Percentiles rank a stretch among this genome's conserved stretches.
These are phyloP conservation scores for Brienomyrus longianalis DNA, from an alignment of 2,113 vertebrate genomes.

Conservation along the genomic window DNA sequence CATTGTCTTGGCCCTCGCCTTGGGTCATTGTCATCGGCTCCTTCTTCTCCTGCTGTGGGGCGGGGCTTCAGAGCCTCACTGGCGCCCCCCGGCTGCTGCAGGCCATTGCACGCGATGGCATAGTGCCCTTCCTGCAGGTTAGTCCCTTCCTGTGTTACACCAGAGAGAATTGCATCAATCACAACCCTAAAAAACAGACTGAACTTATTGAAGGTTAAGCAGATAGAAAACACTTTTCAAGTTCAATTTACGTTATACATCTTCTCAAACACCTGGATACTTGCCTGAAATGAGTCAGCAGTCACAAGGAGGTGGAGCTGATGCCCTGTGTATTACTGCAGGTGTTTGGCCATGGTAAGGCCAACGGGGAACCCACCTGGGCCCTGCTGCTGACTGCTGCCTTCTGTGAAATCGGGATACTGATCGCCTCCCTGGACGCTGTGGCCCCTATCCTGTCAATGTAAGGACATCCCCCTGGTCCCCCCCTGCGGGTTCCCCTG, in stretches of 20 bases:
- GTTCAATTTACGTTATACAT: neutral
- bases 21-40: constrained; percentile 96
- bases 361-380: constrained; percentile 92
- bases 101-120: constrained; percentile 86
- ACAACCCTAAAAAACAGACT: neutral
- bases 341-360: constrained; percentile 91
- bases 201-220: neutral
- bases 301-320: neutral
- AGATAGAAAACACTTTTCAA: neutral
- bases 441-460: constrained; percentile 95
- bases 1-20: constrained; percentile 87
- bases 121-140: constrained; percentile 85
- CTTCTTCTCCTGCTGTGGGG: constrained; percentile 94
- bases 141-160: constrained; percentile 13
- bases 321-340: constrained; percentile 37
- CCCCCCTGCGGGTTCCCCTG: neutral
- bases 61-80: constrained; percentile 87
- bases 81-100: constrained; percentile 86
- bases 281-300: neutral
- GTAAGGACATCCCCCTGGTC: constrained; percentile 50
- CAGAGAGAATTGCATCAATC: neutral
- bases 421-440: constrained; percentile 84
- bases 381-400: constrained; percentile 81
- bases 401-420: constrained; percentile 91
- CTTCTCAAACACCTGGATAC: neutral